Evolutionary conservation across 2,113 vertebrate species (phyloP), one percentile per base, ranked within the genome.

Genomic region (Proteles cristata): DNA sequence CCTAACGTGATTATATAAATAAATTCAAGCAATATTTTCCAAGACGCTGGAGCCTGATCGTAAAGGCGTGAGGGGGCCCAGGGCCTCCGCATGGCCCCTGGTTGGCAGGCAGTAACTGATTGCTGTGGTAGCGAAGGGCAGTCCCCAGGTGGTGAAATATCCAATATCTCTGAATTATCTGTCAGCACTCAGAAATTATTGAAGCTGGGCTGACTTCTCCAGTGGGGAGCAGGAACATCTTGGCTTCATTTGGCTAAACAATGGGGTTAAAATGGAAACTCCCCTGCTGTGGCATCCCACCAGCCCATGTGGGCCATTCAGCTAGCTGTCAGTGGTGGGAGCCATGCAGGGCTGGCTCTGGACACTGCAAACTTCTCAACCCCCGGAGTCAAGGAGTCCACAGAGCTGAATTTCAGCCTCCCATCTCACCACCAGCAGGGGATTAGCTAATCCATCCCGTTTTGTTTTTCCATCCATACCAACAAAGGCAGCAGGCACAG

Each of bases 1-100:
- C 98, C 96, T 98, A 98, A 98, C 94, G 33, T 74, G 95, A 93
- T 98, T 97, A 96, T 35, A 93, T 97, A 98, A 98, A 98, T 98
- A 98, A 97, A 97, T 97, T 97, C 93, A 98, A 94, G 95, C 84
- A 97, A 96, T 97, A 97, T 96, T 97, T 98, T 98, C 96, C 53
- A 96, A 92, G 80, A 98, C 16, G 12, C 68, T 55, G 95, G 93
- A 97, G 25, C 74, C 95, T 77, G 87, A 95, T 97, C 89, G 31
- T 95, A 98, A 98, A 98, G 98, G 96, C 94, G 26, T 84, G 97
- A 95, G 95, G 97, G 98, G 87, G 96, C 96, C 97, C 77, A 31
- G 97, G 87, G 58, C 92, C 94, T 94, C 92, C 28, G 45, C 95
- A 84, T 94, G 90, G 77, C 96, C 98, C 95, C 90, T 97, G 97